Percentiles rank a stretch among this genome's conserved stretches.
Conservation (phyloP, 2,113 vertebrate genomes). For the Gymnobelideus leadbeateri region DNA sequence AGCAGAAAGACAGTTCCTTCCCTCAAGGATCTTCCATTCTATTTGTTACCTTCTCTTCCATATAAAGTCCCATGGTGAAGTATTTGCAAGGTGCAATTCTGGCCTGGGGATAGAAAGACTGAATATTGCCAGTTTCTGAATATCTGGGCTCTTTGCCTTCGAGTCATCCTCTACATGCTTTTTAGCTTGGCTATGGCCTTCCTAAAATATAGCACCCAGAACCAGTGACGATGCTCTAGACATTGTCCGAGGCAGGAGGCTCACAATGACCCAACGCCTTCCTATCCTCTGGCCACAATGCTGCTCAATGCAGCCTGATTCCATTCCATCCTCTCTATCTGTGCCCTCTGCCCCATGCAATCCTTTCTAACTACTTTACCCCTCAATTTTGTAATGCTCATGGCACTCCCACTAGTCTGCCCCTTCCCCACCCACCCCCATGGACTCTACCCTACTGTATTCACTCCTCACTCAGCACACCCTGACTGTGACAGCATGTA, state of each 20-base stretch:
- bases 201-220: background rate
- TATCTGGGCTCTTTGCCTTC: no score
- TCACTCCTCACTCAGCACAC: background rate
- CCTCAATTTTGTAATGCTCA: background rate
- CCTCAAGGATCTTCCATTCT: no score
- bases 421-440: background rate
- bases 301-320: background rate
- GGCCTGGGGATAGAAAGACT: background rate
- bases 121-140: background rate
- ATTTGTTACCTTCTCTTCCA: no score
- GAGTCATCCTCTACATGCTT: background rate
- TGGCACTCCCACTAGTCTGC: background rate
- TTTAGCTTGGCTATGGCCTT: background rate
- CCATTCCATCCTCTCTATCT: background rate
- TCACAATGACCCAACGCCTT: background rate
- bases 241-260: background rate
- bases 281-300: background rate
- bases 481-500: background rate
- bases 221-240: background rate
- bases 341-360: background rate
- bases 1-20: no score
- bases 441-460: background rate
- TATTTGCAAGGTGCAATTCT: no score
- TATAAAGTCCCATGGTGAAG: no score
- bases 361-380: background rate